Conservation (phyloP, 2,113 vertebrate species). For the Nycticorax nycticorax region DNA sequence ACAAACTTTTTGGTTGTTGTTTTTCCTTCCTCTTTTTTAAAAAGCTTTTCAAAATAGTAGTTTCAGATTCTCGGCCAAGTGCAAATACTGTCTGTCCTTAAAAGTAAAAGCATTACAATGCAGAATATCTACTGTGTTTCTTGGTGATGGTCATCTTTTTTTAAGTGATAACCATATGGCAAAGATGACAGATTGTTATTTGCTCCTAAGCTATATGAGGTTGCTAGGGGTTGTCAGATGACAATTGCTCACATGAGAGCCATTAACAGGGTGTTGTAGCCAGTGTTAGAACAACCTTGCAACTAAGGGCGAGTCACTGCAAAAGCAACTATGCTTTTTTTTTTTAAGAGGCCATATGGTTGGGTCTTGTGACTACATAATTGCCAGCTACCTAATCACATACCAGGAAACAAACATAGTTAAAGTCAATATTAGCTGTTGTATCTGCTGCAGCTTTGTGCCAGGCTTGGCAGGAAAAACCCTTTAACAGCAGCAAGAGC, state of each 20-base stretch:
- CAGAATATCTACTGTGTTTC: not conserved
- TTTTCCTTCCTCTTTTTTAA: not conserved
- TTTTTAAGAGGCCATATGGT: conserved; percentile 69
- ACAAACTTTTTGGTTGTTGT: not conserved
- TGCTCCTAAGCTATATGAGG: conserved; percentile 57
- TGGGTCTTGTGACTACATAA: conserved; percentile 79
- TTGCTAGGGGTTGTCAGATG: conserved; percentile 79
- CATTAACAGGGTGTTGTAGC: conserved; percentile 77
- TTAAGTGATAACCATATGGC: conserved; percentile 42
- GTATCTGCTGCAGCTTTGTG: conserved; percentile 57
- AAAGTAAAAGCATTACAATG: not conserved
- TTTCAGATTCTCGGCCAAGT: not conserved
- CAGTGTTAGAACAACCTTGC: conserved; percentile 78
- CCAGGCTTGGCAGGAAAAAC: conserved; percentile 12
- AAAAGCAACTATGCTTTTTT: conserved; percentile 49
- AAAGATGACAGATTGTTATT: conserved; percentile 40
- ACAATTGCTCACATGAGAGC: conserved; percentile 80
- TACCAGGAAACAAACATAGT: conserved; percentile 60
- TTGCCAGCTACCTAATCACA: conserved; percentile 66
- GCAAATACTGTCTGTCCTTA: not conserved
- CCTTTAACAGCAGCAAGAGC: conserved; percentile 46
- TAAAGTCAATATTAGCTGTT: conserved; percentile 71
- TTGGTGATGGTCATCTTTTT: not conserved
- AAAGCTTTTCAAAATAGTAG: not conserved
- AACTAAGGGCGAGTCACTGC: conserved; percentile 69